A percentile compares a stretch with the other conserved stretches of the same genome.
These are phyloP conservation scores for Drosophila tani DNA, from an alignment of 1,140 invertebrate genomes.

Conservation along the genomic window DNA sequence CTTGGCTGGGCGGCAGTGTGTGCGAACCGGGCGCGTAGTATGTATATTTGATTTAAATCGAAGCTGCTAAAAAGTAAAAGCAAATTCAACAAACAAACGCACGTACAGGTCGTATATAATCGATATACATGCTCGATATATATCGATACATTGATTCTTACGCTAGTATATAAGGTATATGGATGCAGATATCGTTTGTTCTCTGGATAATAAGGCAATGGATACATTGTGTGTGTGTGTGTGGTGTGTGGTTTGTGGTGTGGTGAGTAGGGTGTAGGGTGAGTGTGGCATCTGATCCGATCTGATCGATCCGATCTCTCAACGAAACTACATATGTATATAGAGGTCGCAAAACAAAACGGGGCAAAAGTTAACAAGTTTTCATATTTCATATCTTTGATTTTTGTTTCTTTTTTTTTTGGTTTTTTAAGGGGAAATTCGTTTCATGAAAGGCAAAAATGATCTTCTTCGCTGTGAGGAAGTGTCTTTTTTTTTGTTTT, in stretches of 20 bases:
- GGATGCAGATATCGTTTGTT: conserved; percentile 53
- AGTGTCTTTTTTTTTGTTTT: conserved; percentile 25
- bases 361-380: conserved; percentile 44
- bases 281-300: conserved; percentile 14
- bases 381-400: conserved; percentile 36
- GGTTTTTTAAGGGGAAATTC: conserved; percentile 35
- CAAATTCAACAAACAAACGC: conserved; percentile 81
- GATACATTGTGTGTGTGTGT: conserved; percentile 23
- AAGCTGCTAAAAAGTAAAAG: conserved; percentile 81
- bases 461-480: conserved; percentile 35
- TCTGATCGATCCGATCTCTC: conserved; percentile 1
- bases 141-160: conserved; percentile 55
- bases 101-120: conserved; percentile 23
- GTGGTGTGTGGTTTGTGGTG: neutral
- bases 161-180: conserved; percentile 57
- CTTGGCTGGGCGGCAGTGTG: conserved; percentile 9
- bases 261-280: neutral
- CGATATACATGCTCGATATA: conserved; percentile 18
- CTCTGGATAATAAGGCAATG: conserved; percentile 76
- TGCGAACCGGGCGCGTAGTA: conserved; percentile 39
- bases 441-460: conserved; percentile 55
- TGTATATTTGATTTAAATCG: conserved; percentile 82
- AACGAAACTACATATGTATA: conserved; percentile 11
- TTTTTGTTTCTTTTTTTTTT: neutral
- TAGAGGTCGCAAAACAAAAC: conserved; percentile 1